Evolutionary conservation across 2,797 vertebrate species (phyloP), one percentile per base, ranked within the genome.

Genomic region (Poliocrania exsul): DNA sequence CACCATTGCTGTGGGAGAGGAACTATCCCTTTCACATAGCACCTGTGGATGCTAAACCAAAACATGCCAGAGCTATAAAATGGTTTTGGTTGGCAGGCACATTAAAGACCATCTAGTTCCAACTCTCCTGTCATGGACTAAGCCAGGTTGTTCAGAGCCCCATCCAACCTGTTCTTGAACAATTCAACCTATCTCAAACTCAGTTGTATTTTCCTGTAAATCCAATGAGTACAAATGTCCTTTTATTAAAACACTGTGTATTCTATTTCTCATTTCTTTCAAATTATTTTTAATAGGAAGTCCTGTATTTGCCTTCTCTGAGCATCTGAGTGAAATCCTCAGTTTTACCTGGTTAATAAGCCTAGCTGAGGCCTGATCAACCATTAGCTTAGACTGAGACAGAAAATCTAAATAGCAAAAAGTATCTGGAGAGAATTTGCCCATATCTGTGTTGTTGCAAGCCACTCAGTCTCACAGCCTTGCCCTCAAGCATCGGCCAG

Each of bases 401-500:
- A 21, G 12, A 65, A 85, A 83, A 37, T 47, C n/a, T 58, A 24
- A 56, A 57, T 12, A 71, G 3, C 25, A 60, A 40, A 28, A 46
- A 65, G 1, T 35, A 35, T 42, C 65, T 53, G 51, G 54, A 73
- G 35, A 42, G 28, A 50, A 26, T 46, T 58, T 66, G 2, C 13
- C 15, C 16, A 5, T 51, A 31, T 40, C 51, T 75, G 9, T 46
- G 11, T 13, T 56, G 14, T 50, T 87, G 37, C 14, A 56, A 72
- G 33, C 12, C 21, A 21, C 17, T 57, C 38, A 35, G 37, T 47
- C 47, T 61, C 50, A 50, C 8, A 83, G 23, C 16, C 23, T 79
- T 42, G 6, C 11, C 29, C 29, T 29, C 33, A 56, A 4, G 6
- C 2, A 25, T 20, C 0, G 0, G 4, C 18, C 31, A 31, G 35